phyloP scores from a whole-genome alignment of 2,797 vertebrate species.

The Coilia nasus region DNA sequence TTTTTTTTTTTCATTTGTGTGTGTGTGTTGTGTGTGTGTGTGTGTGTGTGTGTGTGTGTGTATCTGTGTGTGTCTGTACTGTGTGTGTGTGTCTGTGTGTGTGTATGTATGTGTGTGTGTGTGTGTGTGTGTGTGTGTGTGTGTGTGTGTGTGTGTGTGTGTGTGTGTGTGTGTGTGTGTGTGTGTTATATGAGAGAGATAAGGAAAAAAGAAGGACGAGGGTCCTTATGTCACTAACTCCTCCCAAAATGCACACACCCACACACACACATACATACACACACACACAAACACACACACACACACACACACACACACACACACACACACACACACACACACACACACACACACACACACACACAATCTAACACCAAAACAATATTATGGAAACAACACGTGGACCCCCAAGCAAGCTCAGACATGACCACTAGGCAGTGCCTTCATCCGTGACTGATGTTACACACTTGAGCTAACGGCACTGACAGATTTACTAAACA shows the following conservation, averaged over 20 bases:
- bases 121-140: background rate
- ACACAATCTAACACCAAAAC: background rate
- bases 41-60: background rate
- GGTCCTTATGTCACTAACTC: background rate
- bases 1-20: background rate
- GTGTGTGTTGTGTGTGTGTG: background rate
- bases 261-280: background rate
- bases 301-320: background rate
- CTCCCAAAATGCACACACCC: background rate
- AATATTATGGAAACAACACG: background rate
- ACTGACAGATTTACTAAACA: constrained; percentile 21
- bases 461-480: background rate
- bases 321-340: background rate
- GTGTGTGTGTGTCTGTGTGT: constrained; percentile 12
- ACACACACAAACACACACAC: background rate
- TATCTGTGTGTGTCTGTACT: too few species aligned
- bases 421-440: background rate
- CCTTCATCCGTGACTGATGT: background rate
- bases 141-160: constrained; percentile 14
- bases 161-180: background rate
- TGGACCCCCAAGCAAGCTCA: background rate
- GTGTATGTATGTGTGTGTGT: background rate
- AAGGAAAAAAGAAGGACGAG: background rate
- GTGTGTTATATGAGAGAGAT: background rate
- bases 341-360: background rate